Evolutionary conservation across 2,113 vertebrate species (phyloP).

Genomic region (Vanacampus margaritifer): DNA sequence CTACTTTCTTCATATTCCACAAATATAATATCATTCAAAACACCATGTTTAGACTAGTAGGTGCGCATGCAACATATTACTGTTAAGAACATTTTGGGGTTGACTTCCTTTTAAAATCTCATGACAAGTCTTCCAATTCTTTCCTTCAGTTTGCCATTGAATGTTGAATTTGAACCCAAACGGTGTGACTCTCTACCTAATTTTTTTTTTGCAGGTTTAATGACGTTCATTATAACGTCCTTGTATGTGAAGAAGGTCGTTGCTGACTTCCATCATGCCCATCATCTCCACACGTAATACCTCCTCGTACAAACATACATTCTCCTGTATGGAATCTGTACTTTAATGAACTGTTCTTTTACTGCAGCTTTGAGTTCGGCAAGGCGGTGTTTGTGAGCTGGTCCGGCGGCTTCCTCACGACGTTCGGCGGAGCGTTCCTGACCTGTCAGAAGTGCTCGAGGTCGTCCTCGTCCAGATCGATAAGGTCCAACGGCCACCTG

Average conservation of each 20-base stretch:
- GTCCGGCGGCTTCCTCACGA: slow-evolving; percentile 78
- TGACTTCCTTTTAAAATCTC: neutral
- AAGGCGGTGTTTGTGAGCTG: slow-evolving; percentile 86
- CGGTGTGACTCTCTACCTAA: neutral
- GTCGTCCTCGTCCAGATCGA: slow-evolving; percentile 56
- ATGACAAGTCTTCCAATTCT: neutral
- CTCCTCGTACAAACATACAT: slow-evolving; percentile 5
- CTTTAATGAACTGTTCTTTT: neutral
- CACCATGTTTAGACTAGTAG: too few species aligned
- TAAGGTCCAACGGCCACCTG: slow-evolving; percentile 66
- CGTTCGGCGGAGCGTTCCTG: slow-evolving; percentile 81
- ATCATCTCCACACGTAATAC: slow-evolving; percentile 33
- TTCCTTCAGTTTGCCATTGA: neutral
- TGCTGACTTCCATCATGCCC: neutral
- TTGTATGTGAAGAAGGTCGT: slow-evolving; percentile 82
- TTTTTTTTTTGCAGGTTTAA: slow-evolving; percentile 71
- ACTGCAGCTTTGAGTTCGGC: slow-evolving; percentile 82
- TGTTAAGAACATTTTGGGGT: too few species aligned
- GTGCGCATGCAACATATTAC: too few species aligned
- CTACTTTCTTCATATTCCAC: too few species aligned
- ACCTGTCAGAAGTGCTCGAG: slow-evolving; percentile 75
- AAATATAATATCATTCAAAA: too few species aligned
- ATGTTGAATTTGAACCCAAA: neutral
- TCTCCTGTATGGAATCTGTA: neutral
- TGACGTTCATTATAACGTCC: slow-evolving; percentile 78